A percentile compares a stretch with the other conserved stretches of the same genome.
These are phyloP conservation scores for Isaurus tuberculatus DNA, from an alignment of 92 coral and sea anemone genomes.

Conservation along the genomic window DNA sequence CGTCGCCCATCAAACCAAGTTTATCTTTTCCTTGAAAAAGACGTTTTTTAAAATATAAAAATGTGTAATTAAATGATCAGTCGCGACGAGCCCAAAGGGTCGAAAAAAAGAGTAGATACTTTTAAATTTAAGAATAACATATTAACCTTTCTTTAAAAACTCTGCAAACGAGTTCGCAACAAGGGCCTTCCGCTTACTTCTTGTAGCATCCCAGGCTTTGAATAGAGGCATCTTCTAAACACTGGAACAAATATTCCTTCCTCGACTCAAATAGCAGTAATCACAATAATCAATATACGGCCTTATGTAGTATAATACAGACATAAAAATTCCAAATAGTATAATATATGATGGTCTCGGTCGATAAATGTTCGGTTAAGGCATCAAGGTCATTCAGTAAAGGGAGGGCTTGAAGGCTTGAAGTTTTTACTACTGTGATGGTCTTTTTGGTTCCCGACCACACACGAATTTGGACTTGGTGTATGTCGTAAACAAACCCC, in stretches of 20 bases:
- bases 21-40: too few species aligned
- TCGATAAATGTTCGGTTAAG: conserved; percentile 8
- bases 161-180: conserved; percentile 4
- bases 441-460: conserved; percentile 51
- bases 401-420: conserved; percentile 34
- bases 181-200: neutral
- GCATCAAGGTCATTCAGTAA: conserved; percentile 18
- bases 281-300: too few species aligned
- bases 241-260: too few species aligned
- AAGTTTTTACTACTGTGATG: conserved; percentile 37
- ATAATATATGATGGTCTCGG: conserved; percentile 30
- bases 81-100: too few species aligned
- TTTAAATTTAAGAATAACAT: neutral
- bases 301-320: too few species aligned
- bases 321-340: too few species aligned
- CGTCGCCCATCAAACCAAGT: too few species aligned
- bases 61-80: too few species aligned
- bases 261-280: too few species aligned
- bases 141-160: neutral
- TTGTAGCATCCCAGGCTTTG: too few species aligned
- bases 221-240: too few species aligned
- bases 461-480: conserved; percentile 45
- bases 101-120: neutral
- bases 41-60: too few species aligned
- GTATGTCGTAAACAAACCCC: conserved; percentile 60